Conservation (phyloP, 2,797 vertebrate species). For the Trachops cirrhosus region DNA sequence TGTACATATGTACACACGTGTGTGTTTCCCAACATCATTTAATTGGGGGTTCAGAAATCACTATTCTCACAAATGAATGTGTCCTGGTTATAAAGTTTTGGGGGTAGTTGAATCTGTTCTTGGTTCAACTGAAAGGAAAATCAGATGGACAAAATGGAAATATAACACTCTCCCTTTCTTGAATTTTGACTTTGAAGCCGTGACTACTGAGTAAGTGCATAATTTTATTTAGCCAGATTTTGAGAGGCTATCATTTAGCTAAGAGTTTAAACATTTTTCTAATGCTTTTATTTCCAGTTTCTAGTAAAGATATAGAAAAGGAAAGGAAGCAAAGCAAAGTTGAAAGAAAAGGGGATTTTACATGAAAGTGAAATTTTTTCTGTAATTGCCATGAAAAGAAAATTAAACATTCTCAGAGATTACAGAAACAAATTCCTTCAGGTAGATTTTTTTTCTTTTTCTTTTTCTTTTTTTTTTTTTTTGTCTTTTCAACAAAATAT, state of each 20-base stretch:
- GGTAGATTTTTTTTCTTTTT: slow-evolving; percentile 4
- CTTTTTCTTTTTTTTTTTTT: neutral
- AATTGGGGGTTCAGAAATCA: slow-evolving; percentile 70
- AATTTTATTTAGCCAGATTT: slow-evolving; percentile 16
- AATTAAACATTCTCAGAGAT: slow-evolving; percentile 63
- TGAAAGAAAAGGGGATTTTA: slow-evolving; percentile 55
- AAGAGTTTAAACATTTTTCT: slow-evolving; percentile 38
- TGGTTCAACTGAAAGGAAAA: slow-evolving; percentile 52
- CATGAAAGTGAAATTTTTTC: neutral
- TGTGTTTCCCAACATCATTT: slow-evolving; percentile 66
- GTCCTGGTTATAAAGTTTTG: slow-evolving; percentile 60
- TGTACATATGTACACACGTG: neutral
- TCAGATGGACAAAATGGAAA: slow-evolving; percentile 71
- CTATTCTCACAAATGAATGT: slow-evolving; percentile 60
- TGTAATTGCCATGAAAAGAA: slow-evolving; percentile 61
- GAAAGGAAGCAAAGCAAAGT: neutral
- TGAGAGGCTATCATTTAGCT: slow-evolving; percentile 37
- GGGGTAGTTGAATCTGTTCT: slow-evolving; percentile 64
- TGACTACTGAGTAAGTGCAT: slow-evolving; percentile 23
- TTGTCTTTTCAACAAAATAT: slow-evolving; percentile 55
- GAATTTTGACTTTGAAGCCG: slow-evolving; percentile 54
- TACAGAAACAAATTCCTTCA: slow-evolving; percentile 45
- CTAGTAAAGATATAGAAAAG: slow-evolving; percentile 1
- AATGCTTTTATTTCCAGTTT: slow-evolving; percentile 42
- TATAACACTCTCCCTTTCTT: slow-evolving; percentile 47